These are phyloP conservation scores for Nestor notabilis DNA, from an alignment of 2,113 vertebrate genomes.

Conservation along the genomic window DNA sequence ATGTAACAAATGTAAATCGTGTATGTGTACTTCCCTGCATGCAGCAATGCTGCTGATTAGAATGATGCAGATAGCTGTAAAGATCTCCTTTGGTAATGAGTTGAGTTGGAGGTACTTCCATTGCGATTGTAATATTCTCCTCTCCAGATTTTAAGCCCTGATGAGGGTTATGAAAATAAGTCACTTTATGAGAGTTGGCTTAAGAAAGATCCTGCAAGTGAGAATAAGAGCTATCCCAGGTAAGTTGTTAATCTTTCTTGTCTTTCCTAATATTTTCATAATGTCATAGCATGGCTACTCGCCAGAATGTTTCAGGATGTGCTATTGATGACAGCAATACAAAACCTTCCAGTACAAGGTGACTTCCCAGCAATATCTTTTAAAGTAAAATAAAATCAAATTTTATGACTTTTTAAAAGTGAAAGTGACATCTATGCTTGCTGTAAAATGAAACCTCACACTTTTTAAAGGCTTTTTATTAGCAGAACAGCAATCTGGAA, in stretches of 20 bases:
- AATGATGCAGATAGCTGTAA: neutral
- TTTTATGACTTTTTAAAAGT: neutral
- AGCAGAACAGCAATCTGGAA: neutral
- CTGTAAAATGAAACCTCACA: neutral
- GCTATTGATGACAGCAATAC: neutral
- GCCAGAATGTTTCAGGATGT: neutral
- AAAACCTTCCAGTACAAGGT: neutral
- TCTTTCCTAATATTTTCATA: neutral
- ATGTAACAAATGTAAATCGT: neutral
- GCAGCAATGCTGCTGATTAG: neutral
- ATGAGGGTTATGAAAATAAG: conserved; percentile 85
- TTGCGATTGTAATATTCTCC: neutral
- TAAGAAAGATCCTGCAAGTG: conserved; percentile 86
- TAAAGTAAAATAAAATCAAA: neutral
- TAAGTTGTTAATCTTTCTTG: conserved; percentile 7
- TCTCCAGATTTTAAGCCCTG: conserved; percentile 87
- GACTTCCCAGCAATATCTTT: neutral
- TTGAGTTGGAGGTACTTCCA: neutral
- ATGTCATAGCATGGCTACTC: neutral
- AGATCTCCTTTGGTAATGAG: neutral
- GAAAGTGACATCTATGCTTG: neutral
- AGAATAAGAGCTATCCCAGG: conserved; percentile 84
- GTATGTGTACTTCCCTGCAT: no score
- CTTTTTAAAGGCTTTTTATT: neutral
- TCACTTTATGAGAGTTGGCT: conserved; percentile 94